Evolutionary conservation across 2,888 invertebrate species (phyloP).

Genomic region (Trypoxylon attenuatum): DNA sequence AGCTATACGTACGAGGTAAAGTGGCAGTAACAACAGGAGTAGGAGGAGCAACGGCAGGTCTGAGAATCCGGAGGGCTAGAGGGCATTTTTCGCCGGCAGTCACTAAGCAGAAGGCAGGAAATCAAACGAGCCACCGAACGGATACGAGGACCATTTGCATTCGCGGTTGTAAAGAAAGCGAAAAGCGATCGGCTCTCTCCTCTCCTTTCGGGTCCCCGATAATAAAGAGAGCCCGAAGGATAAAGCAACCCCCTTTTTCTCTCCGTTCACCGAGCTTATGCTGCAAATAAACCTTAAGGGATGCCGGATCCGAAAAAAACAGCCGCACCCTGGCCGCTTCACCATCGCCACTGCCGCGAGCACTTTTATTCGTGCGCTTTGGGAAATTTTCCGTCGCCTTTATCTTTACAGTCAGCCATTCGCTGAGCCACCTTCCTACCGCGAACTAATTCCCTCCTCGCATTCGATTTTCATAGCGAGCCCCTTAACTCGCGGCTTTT

Average conservation of each 20-base stretch:
- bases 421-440: conserved; percentile 45
- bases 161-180: conserved; percentile 68
- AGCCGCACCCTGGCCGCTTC: background rate
- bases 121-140: conserved; percentile 54
- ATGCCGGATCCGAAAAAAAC: conserved; percentile 17
- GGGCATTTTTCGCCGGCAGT: conserved; percentile 25
- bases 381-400: conserved; percentile 55
- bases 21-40: too few species aligned
- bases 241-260: conserved; percentile 54
- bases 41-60: conserved; percentile 60
- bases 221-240: conserved; percentile 64
- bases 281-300: conserved; percentile 65
- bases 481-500: conserved; percentile 66
- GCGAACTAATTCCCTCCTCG: conserved; percentile 72
- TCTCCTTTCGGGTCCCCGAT: conserved; percentile 51
- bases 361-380: conserved; percentile 43
- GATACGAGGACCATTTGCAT: conserved; percentile 72
- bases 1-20: too few species aligned
- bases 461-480: conserved; percentile 70
- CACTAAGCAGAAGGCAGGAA: conserved; percentile 52
- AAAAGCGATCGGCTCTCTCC: conserved; percentile 63
- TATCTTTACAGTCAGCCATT: conserved; percentile 63
- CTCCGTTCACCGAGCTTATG: conserved; percentile 62
- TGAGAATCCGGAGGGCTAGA: conserved; percentile 17
- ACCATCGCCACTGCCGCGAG: conserved; percentile 18